A percentile compares a stretch with the other conserved stretches of the same genome.
Evolutionary conservation across 2,888 invertebrate species (phyloP).

Genomic region (Melinopterus prodromus): DNA sequence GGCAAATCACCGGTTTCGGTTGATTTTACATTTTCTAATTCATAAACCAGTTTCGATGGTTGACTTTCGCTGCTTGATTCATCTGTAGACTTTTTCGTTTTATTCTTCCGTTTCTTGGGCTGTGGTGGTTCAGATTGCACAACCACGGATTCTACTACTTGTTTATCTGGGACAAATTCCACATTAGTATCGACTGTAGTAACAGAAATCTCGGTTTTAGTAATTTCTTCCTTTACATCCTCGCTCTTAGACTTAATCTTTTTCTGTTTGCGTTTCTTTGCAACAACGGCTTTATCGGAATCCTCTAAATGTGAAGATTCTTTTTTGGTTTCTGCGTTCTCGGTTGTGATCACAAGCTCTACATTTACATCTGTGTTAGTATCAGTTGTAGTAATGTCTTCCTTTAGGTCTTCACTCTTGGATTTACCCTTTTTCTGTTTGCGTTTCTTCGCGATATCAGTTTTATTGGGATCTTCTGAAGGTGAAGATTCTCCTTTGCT

Average conservation of each 20-base stretch:
- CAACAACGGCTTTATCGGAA: neutral
- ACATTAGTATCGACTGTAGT: neutral
- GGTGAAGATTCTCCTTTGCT: slow-evolving; percentile 8
- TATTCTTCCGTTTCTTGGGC: slow-evolving; percentile 1
- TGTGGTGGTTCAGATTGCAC: slow-evolving; percentile 4
- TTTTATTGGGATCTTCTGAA: neutral
- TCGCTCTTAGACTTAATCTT: slow-evolving; percentile 10
- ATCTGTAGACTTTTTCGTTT: slow-evolving; percentile 26
- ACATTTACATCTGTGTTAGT: neutral
- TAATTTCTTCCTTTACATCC: slow-evolving; percentile 5
- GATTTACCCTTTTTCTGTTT: neutral
- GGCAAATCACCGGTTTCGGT: slow-evolving; percentile 9
- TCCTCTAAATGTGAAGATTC: neutral
- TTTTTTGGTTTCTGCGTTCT: neutral
- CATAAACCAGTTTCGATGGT: neutral
- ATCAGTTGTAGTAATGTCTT: neutral
- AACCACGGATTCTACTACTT: neutral
- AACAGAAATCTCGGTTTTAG: neutral
- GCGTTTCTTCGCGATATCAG: neutral
- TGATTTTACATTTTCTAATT: neutral
- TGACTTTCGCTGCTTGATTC: slow-evolving; percentile 20
- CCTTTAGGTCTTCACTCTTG: slow-evolving; percentile 19
- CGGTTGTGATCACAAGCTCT: neutral
- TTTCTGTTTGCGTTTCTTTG: neutral
- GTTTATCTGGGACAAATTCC: neutral